Base-by-base conservation (phyloP, 2,797 vertebrate species). In the Megalops cyprinoides region DNA sequence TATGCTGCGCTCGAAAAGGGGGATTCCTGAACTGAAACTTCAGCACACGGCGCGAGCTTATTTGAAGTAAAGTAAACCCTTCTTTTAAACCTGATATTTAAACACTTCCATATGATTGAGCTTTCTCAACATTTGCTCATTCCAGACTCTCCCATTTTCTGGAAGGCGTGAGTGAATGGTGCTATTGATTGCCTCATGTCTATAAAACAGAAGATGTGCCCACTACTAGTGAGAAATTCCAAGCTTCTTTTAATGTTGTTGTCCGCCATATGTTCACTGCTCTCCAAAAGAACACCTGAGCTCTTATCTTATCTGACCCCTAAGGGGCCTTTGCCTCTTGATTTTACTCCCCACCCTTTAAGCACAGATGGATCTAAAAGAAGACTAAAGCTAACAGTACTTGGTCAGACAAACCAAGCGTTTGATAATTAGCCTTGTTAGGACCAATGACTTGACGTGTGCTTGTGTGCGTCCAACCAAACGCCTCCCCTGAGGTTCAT, bases 11-110 rank as follows among this genome's bases (percentile, higher is more conserved):
- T 28, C 23, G 31, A 81, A 10, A 51, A 28, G 44, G 46, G 71
- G 56, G 44, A 65, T 76, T 42, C 56, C 69, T 80, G 73, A 49
- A 76, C 53, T 37, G 71, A 80, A 74, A 80, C 69, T 76, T 81
- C 14, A 34, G 18, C 73, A 62, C 56, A 18, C 58, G 42, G 12
- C 2, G 51, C 20, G 34, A 1, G 28, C n/a, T 8, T 18, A n/a
- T 8, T 3, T n/a, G 76, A 77, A 77, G 67, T 48, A 77, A 53
- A 51, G 18, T 25, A 39, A 71, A 42, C 31, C 46, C 46, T 48
- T 42, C 49, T 80, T 62, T 73, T 53, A n/a, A 74, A 74, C 49
- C 5, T 65, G 74, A 55, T 34, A 56, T 48, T 80, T 48, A 55
- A 73, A 79, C 51, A 62, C 6, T 62, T 25, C 6, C 51, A 53